Percentiles rank a stretch among this genome's conserved stretches.
Evolutionary conservation across 2,888 invertebrate genomes (phyloP).

Genomic region (Notodonta dromedarius): DNA sequence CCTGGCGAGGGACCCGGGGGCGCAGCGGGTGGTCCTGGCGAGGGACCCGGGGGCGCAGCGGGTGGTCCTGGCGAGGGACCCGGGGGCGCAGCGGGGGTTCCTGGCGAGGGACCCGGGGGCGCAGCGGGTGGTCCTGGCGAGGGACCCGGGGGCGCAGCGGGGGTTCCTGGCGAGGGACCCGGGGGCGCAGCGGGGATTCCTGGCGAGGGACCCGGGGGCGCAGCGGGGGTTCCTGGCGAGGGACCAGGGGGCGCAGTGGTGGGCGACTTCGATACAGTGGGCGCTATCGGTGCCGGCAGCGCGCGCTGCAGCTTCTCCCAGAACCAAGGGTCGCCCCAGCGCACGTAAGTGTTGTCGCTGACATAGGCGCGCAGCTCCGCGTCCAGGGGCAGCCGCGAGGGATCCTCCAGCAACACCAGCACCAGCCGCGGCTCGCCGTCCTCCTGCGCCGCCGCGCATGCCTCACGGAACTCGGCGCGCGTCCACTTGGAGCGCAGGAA

Average conservation of each 20-base stretch:
- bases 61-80: no score
- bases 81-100: no score
- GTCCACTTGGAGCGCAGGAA: slow-evolving; percentile 80
- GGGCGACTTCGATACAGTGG: background rate
- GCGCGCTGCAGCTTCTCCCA: slow-evolving; percentile 91
- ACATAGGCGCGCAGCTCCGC: slow-evolving; percentile 86
- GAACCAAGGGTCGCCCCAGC: slow-evolving; percentile 92
- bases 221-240: background rate
- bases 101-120: no score
- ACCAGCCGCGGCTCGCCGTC: slow-evolving; percentile 87
- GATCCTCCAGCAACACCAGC: slow-evolving; percentile 84
- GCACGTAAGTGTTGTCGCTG: slow-evolving; percentile 90
- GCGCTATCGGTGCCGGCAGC: slow-evolving; percentile 67
- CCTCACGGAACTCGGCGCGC: slow-evolving; percentile 87
- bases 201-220: background rate
- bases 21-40: background rate
- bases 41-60: no score
- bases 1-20: background rate
- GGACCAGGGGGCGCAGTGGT: background rate
- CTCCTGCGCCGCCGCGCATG: slow-evolving; percentile 55
- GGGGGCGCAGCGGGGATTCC: background rate
- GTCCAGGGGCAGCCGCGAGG: slow-evolving; percentile 83
- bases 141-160: no score
- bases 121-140: no score
- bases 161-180: no score